These are phyloP conservation scores for Anoncus sp. DNA, from an alignment of 2,888 invertebrate species.

Conservation along the genomic window DNA sequence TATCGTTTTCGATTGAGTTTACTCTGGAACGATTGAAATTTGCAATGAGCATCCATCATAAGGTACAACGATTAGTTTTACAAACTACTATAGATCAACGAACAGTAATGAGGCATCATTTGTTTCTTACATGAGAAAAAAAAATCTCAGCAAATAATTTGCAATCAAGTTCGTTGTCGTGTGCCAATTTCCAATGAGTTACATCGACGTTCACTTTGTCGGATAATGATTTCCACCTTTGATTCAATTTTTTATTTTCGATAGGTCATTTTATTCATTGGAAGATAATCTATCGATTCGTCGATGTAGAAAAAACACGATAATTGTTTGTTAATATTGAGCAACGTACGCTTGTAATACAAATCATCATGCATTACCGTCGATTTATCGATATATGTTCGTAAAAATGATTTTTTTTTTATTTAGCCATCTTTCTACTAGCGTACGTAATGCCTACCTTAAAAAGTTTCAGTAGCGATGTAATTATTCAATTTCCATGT, in stretches of 20 bases:
- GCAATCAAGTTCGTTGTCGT: background rate
- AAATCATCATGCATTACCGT: too few species aligned
- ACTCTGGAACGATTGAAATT: background rate
- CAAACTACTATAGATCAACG: too few species aligned
- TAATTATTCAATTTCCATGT: conserved; percentile 22
- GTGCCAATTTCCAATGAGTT: too few species aligned
- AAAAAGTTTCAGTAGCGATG: conserved; percentile 1
- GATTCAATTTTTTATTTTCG: too few species aligned
- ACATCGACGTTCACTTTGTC: too few species aligned
- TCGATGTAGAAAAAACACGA: too few species aligned
- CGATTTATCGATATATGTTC: too few species aligned
- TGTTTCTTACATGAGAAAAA: background rate
- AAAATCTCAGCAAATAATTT: background rate
- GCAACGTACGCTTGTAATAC: too few species aligned
- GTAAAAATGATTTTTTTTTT: background rate
- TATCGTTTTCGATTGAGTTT: background rate
- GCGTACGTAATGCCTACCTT: background rate
- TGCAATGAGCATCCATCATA: background rate
- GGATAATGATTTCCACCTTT: too few species aligned
- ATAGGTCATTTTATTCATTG: too few species aligned
- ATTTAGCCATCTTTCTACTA: background rate
- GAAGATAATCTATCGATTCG: too few species aligned
- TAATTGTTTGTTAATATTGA: too few species aligned
- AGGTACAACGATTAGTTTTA: background rate
- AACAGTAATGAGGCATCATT: background rate